These are phyloP conservation scores for Myrmecobius fasciatus DNA, from an alignment of 2,113 vertebrate genomes.

Conservation along the genomic window DNA sequence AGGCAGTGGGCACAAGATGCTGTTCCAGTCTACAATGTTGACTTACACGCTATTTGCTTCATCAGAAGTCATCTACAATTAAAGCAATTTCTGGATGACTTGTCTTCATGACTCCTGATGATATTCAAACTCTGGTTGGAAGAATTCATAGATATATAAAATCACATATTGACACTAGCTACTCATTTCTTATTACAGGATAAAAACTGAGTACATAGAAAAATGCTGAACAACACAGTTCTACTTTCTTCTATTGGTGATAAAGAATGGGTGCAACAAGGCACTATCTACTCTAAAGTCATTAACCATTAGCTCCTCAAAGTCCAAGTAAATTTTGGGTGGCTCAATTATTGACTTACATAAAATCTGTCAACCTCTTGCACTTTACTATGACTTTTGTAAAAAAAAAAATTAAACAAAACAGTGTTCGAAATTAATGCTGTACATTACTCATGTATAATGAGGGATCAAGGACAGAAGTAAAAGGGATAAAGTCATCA, in stretches of 20 bases:
- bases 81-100: constrained; percentile 4
- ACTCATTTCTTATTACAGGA: neutral
- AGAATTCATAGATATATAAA: constrained; percentile 2
- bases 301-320: neutral
- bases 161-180: neutral
- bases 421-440: neutral
- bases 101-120: neutral
- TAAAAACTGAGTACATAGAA: neutral
- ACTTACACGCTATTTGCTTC: neutral
- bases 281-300: neutral
- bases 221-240: neutral
- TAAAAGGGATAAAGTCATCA: neutral
- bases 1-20: neutral
- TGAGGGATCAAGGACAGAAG: neutral
- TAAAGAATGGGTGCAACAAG: neutral
- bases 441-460: neutral
- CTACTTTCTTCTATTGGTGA: neutral
- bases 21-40: neutral
- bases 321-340: neutral
- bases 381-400: neutral
- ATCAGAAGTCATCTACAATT: neutral
- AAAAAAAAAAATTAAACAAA: neutral
- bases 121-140: neutral
- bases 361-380: neutral
- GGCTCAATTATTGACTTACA: neutral